Conservation (phyloP, 1,140 invertebrate species). For the Scaptomyza graminum region DNA sequence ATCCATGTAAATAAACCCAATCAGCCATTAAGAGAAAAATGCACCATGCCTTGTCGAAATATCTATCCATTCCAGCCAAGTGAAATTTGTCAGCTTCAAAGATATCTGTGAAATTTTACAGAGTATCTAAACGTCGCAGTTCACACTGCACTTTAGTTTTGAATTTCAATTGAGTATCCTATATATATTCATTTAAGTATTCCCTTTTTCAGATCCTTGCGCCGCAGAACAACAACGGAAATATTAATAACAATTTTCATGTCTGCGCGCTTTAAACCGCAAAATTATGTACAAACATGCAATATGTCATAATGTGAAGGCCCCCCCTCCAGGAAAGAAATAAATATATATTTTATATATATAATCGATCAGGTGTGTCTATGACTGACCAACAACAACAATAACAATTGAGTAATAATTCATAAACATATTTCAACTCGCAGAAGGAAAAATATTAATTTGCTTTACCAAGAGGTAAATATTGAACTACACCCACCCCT, state of each 20-base stretch:
- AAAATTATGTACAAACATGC: conserved; percentile 78
- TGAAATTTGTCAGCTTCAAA: no score
- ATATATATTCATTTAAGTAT: neutral
- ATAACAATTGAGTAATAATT: conserved; percentile 78
- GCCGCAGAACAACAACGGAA: conserved; percentile 22
- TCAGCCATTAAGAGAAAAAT: no score
- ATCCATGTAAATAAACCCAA: no score
- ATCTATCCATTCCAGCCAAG: neutral
- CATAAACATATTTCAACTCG: conserved; percentile 78
- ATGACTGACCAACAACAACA: conserved; percentile 10
- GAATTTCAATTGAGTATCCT: conserved; percentile 30
- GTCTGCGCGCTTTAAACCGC: conserved; percentile 51
- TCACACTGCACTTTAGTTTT: neutral
- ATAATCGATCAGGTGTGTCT: conserved; percentile 76
- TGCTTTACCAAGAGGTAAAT: conserved; percentile 44
- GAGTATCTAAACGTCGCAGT: no score
- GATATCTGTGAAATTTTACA: no score
- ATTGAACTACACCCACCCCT: conserved; percentile 6
- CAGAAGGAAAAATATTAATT: conserved; percentile 61
- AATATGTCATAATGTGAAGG: conserved; percentile 74
- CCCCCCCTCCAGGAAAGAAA: neutral
- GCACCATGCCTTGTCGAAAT: neutral
- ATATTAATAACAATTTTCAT: conserved; percentile 46
- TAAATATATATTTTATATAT: conserved; percentile 10
- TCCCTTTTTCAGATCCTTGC: conserved; percentile 24